Conservation (phyloP, 2,888 invertebrate species). For the Scaptomyza caliginosa region DNA sequence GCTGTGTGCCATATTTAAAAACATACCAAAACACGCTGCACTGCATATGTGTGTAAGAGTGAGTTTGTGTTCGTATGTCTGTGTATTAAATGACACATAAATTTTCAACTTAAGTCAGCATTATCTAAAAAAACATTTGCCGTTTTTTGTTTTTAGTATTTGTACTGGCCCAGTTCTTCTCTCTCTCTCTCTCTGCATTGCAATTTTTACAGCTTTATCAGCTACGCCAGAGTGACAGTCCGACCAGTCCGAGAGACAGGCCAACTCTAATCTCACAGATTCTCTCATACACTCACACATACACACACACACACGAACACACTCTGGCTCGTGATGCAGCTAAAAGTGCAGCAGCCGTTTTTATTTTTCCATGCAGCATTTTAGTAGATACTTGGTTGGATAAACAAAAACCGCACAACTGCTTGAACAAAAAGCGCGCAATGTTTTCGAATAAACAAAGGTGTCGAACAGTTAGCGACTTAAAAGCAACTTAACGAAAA, state of each 20-base stretch:
- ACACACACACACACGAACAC: not conserved
- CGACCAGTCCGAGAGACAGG: slow-evolving; percentile 12
- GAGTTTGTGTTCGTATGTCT: slow-evolving; percentile 15
- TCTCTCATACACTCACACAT: slow-evolving; percentile 6
- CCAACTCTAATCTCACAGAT: slow-evolving; percentile 22
- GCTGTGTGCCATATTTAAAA: slow-evolving; percentile 44
- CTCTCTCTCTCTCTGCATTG: slow-evolving; percentile 12
- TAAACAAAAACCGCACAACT: slow-evolving; percentile 52
- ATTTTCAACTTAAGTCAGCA: slow-evolving; percentile 68
- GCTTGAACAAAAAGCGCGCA: slow-evolving; percentile 35
- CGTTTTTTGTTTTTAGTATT: slow-evolving; percentile 3
- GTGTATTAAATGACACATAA: slow-evolving; percentile 67
- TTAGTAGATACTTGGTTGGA: slow-evolving; percentile 22
- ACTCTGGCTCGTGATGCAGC: slow-evolving; percentile 7
- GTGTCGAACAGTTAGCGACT: not conserved
- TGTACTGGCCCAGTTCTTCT: slow-evolving; percentile 52
- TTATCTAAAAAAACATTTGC: slow-evolving; percentile 56
- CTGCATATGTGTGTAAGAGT: no score
- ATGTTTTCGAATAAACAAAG: slow-evolving; percentile 42
- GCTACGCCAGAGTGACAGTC: slow-evolving; percentile 5
- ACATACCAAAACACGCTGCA: slow-evolving; percentile 28
- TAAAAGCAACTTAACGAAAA: not conserved
- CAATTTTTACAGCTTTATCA: slow-evolving; percentile 37
- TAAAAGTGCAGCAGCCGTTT: slow-evolving; percentile 31
- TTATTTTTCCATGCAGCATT: slow-evolving; percentile 1